Base-by-base conservation (phyloP, 1,140 invertebrate species). In the Drosophila parvula region DNA sequence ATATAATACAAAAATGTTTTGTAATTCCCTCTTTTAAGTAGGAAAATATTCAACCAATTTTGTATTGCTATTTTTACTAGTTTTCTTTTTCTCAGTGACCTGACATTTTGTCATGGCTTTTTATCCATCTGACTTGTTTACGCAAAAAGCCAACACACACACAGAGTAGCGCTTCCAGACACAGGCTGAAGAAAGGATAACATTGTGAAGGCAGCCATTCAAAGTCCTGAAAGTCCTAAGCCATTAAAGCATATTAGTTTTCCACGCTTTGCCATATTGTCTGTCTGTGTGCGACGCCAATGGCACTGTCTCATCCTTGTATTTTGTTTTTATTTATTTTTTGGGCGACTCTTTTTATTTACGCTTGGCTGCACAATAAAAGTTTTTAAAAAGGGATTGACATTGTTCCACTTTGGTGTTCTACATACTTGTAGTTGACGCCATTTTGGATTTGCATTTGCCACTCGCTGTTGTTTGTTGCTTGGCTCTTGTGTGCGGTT, bases 191-290 rank as follows among this genome's bases (percentile, higher is more conserved):
- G 43, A 70, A 86, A 79, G 82, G 84, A 83, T 88, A 86, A 83
- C 84, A 83, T 79, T 86, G 80, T 89, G 41, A 48, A 43, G 60
- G 77, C 82, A 82, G 67, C 84, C 83, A 88, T 86, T 83, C 79
- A 83, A 86, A 89, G 76, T 83, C 75, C 84, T 79, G 65, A 86
- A 88, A 89, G 71, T 86, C 83, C 79, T 86, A 86, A 86, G 80
- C 82, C 82, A 86, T 86, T 86, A 86, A 83, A 86, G 84, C 84
- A 86, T 86, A 86, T 86, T 89, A 86, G 82, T 89, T 86, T 89
- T 78, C 61, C 44, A 47, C 79, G 58, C 60, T 27, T 8, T 40
- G 55, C 73, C 78, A 74, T 81, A 71, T 78, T 56, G 62, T 45
- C 28, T 55, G 22, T 51, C 27, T 32, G 14, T 50, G 14, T 57